phyloP scores from a whole-genome alignment of 2,797 vertebrate genomes.

The Notolabrus celidotus region DNA sequence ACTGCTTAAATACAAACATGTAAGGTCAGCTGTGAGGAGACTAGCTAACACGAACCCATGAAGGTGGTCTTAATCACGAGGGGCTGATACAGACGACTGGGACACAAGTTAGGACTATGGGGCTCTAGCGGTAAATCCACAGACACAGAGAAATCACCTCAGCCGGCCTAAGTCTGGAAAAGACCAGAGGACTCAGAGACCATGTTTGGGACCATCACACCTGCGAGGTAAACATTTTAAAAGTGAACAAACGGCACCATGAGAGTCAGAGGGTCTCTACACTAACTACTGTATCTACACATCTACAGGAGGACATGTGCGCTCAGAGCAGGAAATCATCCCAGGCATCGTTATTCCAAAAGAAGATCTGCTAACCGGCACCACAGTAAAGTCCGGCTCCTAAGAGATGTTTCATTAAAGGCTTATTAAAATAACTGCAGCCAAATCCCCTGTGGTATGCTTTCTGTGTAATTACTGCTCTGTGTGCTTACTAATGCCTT shows the following conservation, averaged over 20 bases:
- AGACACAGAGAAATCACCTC: constrained; percentile 80
- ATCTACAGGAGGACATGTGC: constrained; percentile 13
- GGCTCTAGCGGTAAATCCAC: constrained; percentile 60
- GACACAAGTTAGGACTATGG: constrained; percentile 30
- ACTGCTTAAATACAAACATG: constrained; percentile 33
- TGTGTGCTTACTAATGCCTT: constrained; percentile 47
- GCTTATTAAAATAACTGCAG: constrained; percentile 71
- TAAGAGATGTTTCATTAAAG: constrained; percentile 78
- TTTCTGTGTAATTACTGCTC: constrained; percentile 63
- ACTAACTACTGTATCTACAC: constrained; percentile 1
- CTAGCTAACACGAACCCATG: constrained; percentile 26
- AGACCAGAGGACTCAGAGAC: constrained; percentile 85
- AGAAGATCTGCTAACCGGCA: constrained; percentile 55
- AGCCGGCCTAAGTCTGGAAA: constrained; percentile 83
- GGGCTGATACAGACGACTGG: constrained; percentile 16
- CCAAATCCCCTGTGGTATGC: constrained; percentile 74
- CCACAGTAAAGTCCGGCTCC: constrained; percentile 52
- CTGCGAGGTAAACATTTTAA: constrained; percentile 80
- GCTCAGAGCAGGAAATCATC: constrained; percentile 51
- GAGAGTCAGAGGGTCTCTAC: constrained; percentile 25
- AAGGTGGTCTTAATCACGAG: constrained; percentile 3
- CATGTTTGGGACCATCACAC: constrained; percentile 84
- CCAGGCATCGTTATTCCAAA: constrained; percentile 59
- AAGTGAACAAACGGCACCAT: constrained; percentile 39
- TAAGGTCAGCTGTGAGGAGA: constrained; percentile 16